Percentiles rank a stretch among this genome's conserved stretches.
These are phyloP conservation scores for Gobionotothen gibberifrons DNA, from an alignment of 2,797 vertebrate species.

Conservation along the genomic window DNA sequence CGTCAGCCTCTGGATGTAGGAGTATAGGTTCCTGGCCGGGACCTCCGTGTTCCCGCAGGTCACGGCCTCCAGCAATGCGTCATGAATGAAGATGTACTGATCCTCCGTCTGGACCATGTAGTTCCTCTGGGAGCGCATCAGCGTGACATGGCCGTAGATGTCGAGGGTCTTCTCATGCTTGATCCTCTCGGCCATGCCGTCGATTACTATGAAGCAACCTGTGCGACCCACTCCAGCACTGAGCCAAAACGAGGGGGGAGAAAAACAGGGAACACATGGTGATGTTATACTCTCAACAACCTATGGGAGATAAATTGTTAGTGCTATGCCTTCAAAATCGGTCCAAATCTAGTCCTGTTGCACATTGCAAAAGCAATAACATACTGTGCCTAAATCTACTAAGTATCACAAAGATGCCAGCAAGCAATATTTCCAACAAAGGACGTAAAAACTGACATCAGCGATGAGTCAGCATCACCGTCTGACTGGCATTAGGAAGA, in stretches of 20 bases:
- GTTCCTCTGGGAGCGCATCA: conserved; percentile 99
- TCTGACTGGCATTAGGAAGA: conserved; percentile 65
- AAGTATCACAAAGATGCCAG: conserved; percentile 63
- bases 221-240: conserved; percentile 98
- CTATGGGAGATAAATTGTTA: not conserved
- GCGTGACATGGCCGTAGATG: conserved; percentile 97
- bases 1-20: conserved; percentile 98
- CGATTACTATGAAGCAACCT: conserved; percentile 98
- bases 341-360: conserved; percentile 37
- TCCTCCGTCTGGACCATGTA: conserved; percentile 99
- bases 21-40: conserved; percentile 96
- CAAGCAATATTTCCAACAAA: conserved; percentile 69
- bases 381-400: conserved; percentile 52
- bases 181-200: conserved; percentile 97
- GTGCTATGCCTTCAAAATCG: conserved; percentile 24
- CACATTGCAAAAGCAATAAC: conserved; percentile 14
- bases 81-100: conserved; percentile 99
- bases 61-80: conserved; percentile 96
- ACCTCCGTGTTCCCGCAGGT: conserved; percentile 99
- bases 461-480: conserved; percentile 70
- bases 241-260: not conserved
- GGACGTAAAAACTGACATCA: conserved; percentile 69
- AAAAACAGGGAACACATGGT: not conserved
- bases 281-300: conserved; percentile 36
- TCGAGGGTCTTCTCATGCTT: conserved; percentile 98